Conservation (phyloP, 2,797 vertebrate genomes). For the Taeniopygia guttata region DNA sequence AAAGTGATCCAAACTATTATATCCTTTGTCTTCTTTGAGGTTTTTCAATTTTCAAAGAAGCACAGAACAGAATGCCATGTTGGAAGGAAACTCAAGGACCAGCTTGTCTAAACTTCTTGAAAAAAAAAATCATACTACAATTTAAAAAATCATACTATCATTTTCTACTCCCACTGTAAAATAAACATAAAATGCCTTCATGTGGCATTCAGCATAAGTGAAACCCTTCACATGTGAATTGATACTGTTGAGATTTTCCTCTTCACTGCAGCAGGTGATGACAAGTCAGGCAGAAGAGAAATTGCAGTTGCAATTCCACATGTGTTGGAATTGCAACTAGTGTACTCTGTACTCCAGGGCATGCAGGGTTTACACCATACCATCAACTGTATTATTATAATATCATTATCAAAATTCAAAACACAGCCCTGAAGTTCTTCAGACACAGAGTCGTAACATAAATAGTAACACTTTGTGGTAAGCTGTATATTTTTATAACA, state of each 20-base stretch:
- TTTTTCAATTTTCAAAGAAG: background rate
- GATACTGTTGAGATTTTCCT: background rate
- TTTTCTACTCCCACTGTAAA: background rate
- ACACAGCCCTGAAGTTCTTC: background rate
- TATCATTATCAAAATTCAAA: constrained; percentile 1
- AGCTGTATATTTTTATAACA: background rate
- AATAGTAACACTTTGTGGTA: background rate
- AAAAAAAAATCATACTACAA: background rate
- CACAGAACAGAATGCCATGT: background rate
- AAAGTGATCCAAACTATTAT: background rate
- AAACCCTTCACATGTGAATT: background rate
- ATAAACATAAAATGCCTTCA: background rate
- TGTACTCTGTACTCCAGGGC: background rate
- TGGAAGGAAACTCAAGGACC: background rate
- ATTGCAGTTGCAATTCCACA: background rate
- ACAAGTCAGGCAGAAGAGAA: background rate
- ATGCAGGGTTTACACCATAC: background rate
- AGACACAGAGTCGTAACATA: background rate
- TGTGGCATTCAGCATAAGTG: background rate
- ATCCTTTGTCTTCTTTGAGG: background rate
- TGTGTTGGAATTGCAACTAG: background rate
- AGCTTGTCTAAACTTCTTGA: background rate
- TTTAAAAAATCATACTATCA: background rate
- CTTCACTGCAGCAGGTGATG: background rate
- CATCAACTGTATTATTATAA: background rate